Conservation (phyloP, 2,113 vertebrate genomes). For the Vidua chalybeata region DNA sequence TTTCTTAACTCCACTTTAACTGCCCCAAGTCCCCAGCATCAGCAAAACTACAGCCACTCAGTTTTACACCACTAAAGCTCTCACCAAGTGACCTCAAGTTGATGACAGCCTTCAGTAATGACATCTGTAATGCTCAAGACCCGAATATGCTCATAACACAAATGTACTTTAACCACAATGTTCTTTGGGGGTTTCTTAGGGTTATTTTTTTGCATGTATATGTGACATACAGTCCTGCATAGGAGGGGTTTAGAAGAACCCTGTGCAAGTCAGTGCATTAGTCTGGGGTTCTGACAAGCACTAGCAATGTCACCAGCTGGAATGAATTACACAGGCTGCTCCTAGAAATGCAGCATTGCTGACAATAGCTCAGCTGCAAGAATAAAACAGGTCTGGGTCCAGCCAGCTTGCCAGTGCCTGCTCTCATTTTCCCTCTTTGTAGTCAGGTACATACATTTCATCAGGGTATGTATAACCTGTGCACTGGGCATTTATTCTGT, state of each 20-base stretch:
- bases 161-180: neutral
- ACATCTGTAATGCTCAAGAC: neutral
- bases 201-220: fast-evolving
- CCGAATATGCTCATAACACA: neutral
- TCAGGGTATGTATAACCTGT: neutral
- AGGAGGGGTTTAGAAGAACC: neutral
- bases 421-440: neutral
- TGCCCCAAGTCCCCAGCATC: neutral
- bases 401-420: neutral
- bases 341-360: neutral
- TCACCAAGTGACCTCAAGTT: neutral
- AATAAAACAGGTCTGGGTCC: neutral
- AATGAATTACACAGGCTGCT: neutral
- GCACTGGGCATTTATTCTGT: neutral
- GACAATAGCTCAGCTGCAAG: neutral
- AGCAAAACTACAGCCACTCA: neutral
- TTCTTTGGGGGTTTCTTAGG: neutral
- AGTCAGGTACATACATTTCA: neutral
- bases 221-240: neutral
- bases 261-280: neutral
- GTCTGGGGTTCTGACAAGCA: neutral
- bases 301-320: neutral
- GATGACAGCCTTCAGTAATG: neutral
- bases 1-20: neutral
- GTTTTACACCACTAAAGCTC: neutral